Conservation (phyloP, 1,140 invertebrate species). For the Sminthurinus signatus region DNA sequence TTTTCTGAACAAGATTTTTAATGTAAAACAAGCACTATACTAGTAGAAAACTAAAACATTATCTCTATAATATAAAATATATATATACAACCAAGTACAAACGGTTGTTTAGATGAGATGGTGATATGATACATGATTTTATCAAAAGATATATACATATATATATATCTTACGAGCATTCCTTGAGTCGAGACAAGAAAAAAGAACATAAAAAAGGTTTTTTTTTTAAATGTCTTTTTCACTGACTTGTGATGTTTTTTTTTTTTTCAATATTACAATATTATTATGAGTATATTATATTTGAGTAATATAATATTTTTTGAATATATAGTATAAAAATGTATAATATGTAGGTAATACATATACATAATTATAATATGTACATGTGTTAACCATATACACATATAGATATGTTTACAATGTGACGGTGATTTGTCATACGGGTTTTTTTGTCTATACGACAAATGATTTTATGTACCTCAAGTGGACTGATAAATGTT, state of each 20-base stretch:
- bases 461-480: constrained; percentile 14
- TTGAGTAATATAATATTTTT: no score
- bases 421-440: constrained; percentile 8
- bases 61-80: no score
- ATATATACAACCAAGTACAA: no score
- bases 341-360: no score
- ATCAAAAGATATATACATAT: not conserved
- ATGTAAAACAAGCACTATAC: no score
- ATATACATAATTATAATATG: no score
- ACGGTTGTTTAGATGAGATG: no score
- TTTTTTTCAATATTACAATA: not conserved
- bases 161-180: constrained; percentile 13
- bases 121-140: not conserved
- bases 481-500: constrained; percentile 10
- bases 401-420: no score
- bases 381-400: not conserved
- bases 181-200: constrained; percentile 9
- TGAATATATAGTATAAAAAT: no score
- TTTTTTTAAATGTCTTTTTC: not conserved
- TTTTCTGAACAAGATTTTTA: no score
- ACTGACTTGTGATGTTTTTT: constrained; percentile 11
- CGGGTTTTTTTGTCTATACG: constrained; percentile 13
- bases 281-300: not conserved
- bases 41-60: no score
- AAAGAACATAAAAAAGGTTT: no score